These are phyloP conservation scores for Frieseomelitta varia DNA, from an alignment of 1,140 invertebrate species.

Conservation along the genomic window DNA sequence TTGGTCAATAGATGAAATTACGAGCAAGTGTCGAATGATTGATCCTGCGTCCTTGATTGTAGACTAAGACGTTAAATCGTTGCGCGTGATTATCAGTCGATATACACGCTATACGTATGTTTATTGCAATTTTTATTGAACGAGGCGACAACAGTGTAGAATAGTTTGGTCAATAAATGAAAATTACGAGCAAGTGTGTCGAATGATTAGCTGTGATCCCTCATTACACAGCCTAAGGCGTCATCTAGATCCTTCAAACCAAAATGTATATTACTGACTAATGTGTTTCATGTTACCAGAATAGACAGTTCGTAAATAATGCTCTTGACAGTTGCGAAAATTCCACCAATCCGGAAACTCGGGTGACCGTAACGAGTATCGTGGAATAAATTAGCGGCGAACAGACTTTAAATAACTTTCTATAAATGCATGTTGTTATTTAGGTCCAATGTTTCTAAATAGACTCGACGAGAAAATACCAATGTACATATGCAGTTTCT, in stretches of 20 bases:
- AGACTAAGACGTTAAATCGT: too few species aligned
- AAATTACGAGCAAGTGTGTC: not conserved
- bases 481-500: not conserved
- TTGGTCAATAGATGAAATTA: too few species aligned
- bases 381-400: not conserved
- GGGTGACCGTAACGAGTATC: too few species aligned
- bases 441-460: not conserved
- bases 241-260: not conserved
- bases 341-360: too few species aligned
- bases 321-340: not conserved
- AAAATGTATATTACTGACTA: not conserved
- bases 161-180: not conserved
- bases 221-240: not conserved
- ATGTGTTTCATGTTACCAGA: not conserved
- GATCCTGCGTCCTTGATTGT: too few species aligned
- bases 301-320: not conserved
- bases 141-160: too few species aligned
- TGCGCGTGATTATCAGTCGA: too few species aligned
- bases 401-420: not conserved
- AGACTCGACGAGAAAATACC: not conserved
- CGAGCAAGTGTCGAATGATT: too few species aligned
- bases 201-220: not conserved
- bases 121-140: too few species aligned
- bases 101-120: too few species aligned
- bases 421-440: not conserved